Base-by-base conservation (phyloP, 2,113 vertebrate genomes). In the Lepisosteus oculatus region DNA sequence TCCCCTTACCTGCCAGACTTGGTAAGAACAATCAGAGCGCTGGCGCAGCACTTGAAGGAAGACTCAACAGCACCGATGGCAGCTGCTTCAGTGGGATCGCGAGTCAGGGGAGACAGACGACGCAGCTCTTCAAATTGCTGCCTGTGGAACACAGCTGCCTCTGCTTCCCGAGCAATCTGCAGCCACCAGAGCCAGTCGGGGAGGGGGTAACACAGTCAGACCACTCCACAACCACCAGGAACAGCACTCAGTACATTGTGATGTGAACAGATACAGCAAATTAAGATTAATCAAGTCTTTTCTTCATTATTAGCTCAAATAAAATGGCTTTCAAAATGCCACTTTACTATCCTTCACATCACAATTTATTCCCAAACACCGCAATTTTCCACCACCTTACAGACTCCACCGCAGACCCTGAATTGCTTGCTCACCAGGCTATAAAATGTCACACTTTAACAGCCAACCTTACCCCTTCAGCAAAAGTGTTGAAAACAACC, bases 21-120 rank as follows among this genome's bases (percentile, higher is more conserved):
- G 85, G 97, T 98, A 84, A 99, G 96, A 55, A 98, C 94, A 81
- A 99, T 96, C 86, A 99, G 95, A 81, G 95, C 97, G 84, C 94
- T 97, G 56, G 97, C 97, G 81, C 93, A 95, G 88, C 95, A 99
- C 90, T 99, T 99, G 93, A 99, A 99, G 75, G 97, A 97, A 55
- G 97, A 92, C 90, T 99, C 97, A 64, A 99, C 96, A 57, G 96
- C 90, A 15, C 97, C 97, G 71, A 98, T 94, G 71, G 97, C 97
- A 0, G 94, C 88, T 0, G 95, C 85, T 91, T 99, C 97, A 41
- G 96, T 96, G 87, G 96, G 96, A 85, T 99, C 97, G 11, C 94
- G 95, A 80, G 97, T 99, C 86, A 99, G 89, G 76, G 96, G 92
- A 44, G 93, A 88, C 83, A 92, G 88, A 57, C 95, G 96, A n/a